phyloP scores from a whole-genome alignment of 2,888 invertebrate genomes.

The Hipparchia sbordonii region DNA sequence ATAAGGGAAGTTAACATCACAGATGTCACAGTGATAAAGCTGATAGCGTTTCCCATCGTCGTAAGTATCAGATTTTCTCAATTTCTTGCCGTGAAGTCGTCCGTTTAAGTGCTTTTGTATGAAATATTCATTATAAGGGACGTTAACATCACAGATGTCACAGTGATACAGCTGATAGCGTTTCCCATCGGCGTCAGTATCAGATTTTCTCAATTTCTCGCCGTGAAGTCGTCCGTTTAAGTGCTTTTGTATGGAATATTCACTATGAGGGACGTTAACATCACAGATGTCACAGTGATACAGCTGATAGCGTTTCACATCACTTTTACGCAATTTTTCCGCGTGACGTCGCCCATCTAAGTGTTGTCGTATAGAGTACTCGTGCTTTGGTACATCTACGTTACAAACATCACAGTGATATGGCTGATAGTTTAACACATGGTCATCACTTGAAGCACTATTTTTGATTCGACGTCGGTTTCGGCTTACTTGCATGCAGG shows the following conservation, averaged over 20 bases:
- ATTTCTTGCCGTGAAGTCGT: neutral
- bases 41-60: neutral
- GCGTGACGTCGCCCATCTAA: conserved; percentile 14
- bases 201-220: neutral
- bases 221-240: neutral
- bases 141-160: conserved; percentile 12
- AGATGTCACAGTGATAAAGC: no score
- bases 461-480: neutral
- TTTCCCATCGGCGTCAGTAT: neutral
- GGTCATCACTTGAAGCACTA: neutral
- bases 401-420: conserved; percentile 27
- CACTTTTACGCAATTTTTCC: conserved; percentile 1
- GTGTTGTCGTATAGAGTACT: conserved; percentile 18
- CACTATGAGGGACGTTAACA: neutral
- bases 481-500: no score
- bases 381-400: conserved; percentile 17
- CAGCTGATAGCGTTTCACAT: neutral
- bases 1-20: neutral
- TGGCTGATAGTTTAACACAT: neutral
- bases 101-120: conserved; percentile 6
- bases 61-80: neutral
- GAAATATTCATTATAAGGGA: conserved; percentile 7
- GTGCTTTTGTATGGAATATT: conserved; percentile 1
- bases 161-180: conserved; percentile 1
- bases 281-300: conserved; percentile 23